A percentile compares a stretch with the other conserved stretches of the same genome.
Evolutionary conservation across 2,888 invertebrate species (phyloP).

Genomic region (Drosophila pegasa): DNA sequence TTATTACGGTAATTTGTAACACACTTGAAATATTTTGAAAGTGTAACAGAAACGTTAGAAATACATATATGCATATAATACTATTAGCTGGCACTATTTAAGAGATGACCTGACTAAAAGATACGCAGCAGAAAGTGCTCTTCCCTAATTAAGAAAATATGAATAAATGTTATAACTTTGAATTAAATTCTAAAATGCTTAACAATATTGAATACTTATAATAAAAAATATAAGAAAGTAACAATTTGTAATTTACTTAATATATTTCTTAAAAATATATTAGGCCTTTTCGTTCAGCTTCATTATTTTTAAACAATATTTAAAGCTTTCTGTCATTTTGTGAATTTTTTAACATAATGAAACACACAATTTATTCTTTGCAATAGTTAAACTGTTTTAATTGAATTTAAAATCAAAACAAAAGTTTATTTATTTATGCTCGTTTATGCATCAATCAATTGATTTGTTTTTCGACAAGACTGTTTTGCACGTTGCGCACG

Average conservation of each 20-base stretch:
- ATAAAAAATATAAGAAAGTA: too few relatives aligned
- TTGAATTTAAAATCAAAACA: neutral
- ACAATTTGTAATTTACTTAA: too few relatives aligned
- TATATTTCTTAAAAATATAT: too few relatives aligned
- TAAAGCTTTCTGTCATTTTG: neutral
- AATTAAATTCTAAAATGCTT: too few relatives aligned
- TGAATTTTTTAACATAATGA: too few relatives aligned
- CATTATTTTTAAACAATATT: neutral
- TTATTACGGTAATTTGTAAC: conserved; percentile 50
- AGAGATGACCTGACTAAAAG: neutral
- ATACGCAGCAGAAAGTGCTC: too few relatives aligned
- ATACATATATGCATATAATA: neutral
- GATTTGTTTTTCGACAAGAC: neutral
- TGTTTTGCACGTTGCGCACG: conserved; percentile 24
- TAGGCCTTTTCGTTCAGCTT: too few relatives aligned
- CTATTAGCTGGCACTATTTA: neutral
- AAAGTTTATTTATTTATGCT: neutral
- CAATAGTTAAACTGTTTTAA: too few relatives aligned
- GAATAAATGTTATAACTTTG: too few relatives aligned
- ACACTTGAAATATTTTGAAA: conserved; percentile 44
- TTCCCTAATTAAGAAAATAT: too few relatives aligned
- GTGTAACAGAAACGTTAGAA: neutral
- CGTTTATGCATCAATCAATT: conserved; percentile 9
- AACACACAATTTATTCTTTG: neutral
- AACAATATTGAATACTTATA: too few relatives aligned